Evolutionary conservation across 2,113 vertebrate species (phyloP).

Genomic region (Elgaria multicarinata): DNA sequence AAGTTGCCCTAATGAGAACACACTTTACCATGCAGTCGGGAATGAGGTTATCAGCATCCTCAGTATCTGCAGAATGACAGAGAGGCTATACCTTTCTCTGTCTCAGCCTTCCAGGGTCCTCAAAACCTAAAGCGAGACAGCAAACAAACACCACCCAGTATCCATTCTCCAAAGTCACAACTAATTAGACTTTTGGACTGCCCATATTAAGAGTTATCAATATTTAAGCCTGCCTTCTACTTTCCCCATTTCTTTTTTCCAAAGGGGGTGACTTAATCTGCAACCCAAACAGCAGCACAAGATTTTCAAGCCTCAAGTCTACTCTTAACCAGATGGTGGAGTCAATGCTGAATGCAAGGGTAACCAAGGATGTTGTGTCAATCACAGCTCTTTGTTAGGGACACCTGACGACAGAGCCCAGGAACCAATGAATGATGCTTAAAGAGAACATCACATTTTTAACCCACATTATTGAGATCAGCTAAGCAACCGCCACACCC

Average conservation of each 20-base stretch:
- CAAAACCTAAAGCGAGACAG: not conserved
- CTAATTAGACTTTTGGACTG: not conserved
- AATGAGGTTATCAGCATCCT: not conserved
- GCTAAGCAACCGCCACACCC: not conserved
- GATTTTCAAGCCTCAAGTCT: not conserved
- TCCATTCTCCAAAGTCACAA: not conserved
- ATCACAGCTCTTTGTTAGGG: not conserved
- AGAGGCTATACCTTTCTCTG: conserved; percentile 19
- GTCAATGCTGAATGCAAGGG: conserved; percentile 2
- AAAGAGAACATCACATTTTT: not conserved
- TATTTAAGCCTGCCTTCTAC: not conserved
- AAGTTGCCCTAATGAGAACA: not conserved
- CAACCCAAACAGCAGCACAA: not conserved
- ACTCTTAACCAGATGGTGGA: not conserved
- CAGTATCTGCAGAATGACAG: conserved; percentile 19
- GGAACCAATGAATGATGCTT: not conserved
- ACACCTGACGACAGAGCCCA: conserved; percentile 20
- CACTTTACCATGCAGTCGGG: not conserved
- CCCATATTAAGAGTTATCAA: not conserved
- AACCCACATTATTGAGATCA: not conserved
- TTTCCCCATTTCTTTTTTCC: not conserved
- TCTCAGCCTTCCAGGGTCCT: not conserved
- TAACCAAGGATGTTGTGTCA: not conserved
- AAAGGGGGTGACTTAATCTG: not conserved
- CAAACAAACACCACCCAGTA: not conserved